Percentiles rank a stretch among this genome's conserved stretches.
phyloP scores from a whole-genome alignment of 2,888 invertebrate genomes.

The Ferdinandea cuprea region DNA sequence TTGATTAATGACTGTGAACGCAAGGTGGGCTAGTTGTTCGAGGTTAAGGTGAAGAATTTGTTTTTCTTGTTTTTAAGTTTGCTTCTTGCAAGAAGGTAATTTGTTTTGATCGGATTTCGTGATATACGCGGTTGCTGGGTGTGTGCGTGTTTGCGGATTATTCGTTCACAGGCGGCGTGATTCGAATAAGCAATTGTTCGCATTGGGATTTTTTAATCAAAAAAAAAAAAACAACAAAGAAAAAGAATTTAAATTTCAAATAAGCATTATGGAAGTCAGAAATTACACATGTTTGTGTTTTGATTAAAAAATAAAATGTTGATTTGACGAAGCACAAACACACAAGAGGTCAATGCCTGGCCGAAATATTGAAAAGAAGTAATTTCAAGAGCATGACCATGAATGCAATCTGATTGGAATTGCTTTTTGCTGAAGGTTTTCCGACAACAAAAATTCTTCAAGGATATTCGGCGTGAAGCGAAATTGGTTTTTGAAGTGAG shows the following conservation, averaged over 20 bases:
- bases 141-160: conserved; percentile 4
- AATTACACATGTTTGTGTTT: neutral
- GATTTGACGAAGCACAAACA: neutral
- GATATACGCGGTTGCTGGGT: neutral
- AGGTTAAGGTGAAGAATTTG: conserved; percentile 38
- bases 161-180: conserved; percentile 50
- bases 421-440: neutral
- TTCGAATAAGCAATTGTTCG: conserved; percentile 47
- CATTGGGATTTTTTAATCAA: neutral
- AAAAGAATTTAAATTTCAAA: conserved; percentile 17
- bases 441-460: too few relatives aligned
- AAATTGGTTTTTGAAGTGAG: too few relatives aligned
- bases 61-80: conserved; percentile 1
- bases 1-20: conserved; percentile 48
- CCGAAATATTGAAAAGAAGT: neutral
- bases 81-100: conserved; percentile 24
- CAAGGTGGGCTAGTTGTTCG: conserved; percentile 8
- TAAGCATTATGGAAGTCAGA: conserved; percentile 7
- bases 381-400: conserved; percentile 5
- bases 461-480: too few relatives aligned
- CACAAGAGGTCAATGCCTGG: conserved; percentile 21
- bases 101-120: conserved; percentile 35
- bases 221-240: neutral
- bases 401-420: neutral
- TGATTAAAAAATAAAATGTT: conserved; percentile 9